A percentile compares a stretch with the other conserved stretches of the same genome.
Evolutionary conservation across 2,113 vertebrate species (phyloP).

Genomic region (Saimiri boliviensis): DNA sequence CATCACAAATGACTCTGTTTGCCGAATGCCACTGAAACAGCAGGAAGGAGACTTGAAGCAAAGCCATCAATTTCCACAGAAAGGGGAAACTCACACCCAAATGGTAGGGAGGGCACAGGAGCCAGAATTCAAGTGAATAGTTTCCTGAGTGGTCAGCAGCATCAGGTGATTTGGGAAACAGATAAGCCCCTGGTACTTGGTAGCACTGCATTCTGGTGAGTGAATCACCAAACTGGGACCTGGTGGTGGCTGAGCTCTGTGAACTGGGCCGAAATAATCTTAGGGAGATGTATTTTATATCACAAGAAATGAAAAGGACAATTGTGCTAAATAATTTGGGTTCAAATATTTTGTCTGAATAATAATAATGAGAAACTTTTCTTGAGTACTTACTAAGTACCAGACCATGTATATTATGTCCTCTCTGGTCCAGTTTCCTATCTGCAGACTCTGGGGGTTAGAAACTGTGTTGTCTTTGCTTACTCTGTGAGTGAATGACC

Average conservation of each 20-base stretch:
- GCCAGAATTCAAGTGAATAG: neutral
- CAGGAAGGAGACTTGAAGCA: conserved; percentile 17
- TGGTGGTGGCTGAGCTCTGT: neutral
- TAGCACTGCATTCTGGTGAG: neutral
- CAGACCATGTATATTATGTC: neutral
- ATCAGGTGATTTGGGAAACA: neutral
- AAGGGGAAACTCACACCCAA: conserved; percentile 21
- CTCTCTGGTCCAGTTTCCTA: neutral
- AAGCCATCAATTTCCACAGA: conserved; percentile 37
- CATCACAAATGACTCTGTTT: neutral
- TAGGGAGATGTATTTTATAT: neutral
- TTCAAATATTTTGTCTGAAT: neutral
- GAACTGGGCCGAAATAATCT: neutral
- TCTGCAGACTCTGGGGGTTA: neutral
- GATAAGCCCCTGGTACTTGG: neutral
- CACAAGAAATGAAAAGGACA: neutral
- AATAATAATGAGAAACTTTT: neutral
- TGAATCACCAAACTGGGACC: too few species aligned
- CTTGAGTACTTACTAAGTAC: neutral
- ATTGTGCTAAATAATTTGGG: neutral
- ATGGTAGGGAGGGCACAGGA: neutral
- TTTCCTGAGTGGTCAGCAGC: conserved; percentile 12
- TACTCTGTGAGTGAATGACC: neutral
- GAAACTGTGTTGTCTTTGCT: neutral
- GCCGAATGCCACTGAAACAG: neutral